Evolutionary conservation across 1,140 invertebrate genomes (phyloP).

Genomic region (Paramacrobiotus metropolitanus): DNA sequence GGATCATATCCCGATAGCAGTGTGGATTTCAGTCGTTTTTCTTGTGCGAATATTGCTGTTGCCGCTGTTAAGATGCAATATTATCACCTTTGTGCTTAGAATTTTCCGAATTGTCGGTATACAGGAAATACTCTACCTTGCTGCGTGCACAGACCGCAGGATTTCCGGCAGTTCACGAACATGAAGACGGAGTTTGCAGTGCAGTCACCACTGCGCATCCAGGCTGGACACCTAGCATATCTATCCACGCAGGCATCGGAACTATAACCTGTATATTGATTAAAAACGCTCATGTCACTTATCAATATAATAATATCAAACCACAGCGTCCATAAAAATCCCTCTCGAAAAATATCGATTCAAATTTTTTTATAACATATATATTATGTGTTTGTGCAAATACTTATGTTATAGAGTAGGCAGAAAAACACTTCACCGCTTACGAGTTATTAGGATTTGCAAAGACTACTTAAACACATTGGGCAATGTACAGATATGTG

Average conservation of each 20-base stretch:
- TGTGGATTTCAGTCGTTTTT: background rate
- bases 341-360: too few relatives aligned
- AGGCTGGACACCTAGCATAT: background rate
- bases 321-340: too few relatives aligned
- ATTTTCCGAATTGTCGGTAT: background rate
- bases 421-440: too few relatives aligned
- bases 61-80: background rate
- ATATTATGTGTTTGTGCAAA: too few relatives aligned
- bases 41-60: background rate
- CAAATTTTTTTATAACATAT: too few relatives aligned
- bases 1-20: background rate
- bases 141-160: background rate
- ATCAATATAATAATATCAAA: too few relatives aligned
- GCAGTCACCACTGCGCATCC: background rate
- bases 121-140: background rate
- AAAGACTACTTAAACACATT: too few relatives aligned
- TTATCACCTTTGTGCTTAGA: background rate
- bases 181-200: background rate
- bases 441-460: too few relatives aligned
- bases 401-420: too few relatives aligned
- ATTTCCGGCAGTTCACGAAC: background rate
- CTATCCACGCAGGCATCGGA: background rate
- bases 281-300: too few relatives aligned
- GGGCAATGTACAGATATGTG: too few relatives aligned
- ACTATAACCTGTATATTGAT: too few relatives aligned